Base-by-base conservation (phyloP, 2,113 vertebrate genomes). In the Boleophthalmus pectinirostris region DNA sequence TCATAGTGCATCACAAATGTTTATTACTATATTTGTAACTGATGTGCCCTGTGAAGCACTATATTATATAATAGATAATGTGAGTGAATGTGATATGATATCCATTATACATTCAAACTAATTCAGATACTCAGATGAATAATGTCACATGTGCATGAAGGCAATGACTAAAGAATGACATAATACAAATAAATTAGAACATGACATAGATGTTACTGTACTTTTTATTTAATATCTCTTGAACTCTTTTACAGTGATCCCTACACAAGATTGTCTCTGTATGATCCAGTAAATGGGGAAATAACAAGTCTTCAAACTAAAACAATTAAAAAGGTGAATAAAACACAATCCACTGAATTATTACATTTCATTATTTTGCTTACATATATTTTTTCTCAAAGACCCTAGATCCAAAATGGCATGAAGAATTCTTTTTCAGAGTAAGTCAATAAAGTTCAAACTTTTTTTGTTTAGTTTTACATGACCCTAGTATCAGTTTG, bases 351-450 rank as follows among this genome's bases (percentile, higher is more conserved):
- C 21, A n/a, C 51, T 33, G 6, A 6, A 60, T 9, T 7, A 8
- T 72, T 79, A 24, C 64, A 18, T 74, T 25, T 24, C 0, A 66
- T 38, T 33, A 29, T 69, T 8, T 54, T 25, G 65, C 78, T 14
- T 25, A 3, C 8, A 21, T 74, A n/a, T 72, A 15, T 20, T 78
- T 15, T 25, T 69, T 56, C 75, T 57, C 29, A 4, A 76, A 98
- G 98, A 96, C 94, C 15, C 89, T 99, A 90, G 95, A 98, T 89
- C 98, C 98, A 60, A 98, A 97, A 77, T 99, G 98, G 98, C 97
- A 97, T 18, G 97, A 99, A 87, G 96, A 98, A 85, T 95, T 98
- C 82, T 91, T 94, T 66, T 97, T 99, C 85, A 92, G 93, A 91
- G 97, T 99, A 94, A 96, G 97, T 96, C 53, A 74, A 12, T 24